Evolutionary conservation across 2,113 vertebrate species (phyloP), one percentile per base, ranked within the genome.

Genomic region (Tachysurus fulvidraco): DNA sequence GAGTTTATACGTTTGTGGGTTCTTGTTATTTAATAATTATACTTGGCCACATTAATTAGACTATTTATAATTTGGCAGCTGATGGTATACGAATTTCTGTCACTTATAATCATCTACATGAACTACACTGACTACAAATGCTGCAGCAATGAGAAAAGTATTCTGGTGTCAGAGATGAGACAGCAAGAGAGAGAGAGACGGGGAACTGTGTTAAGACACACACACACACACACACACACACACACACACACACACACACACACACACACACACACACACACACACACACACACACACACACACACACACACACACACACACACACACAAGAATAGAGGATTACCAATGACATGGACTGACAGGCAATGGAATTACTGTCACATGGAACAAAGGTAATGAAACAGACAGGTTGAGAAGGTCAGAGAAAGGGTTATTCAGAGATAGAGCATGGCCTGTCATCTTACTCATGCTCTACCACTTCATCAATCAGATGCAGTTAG

Each of bases 331-430:
- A 81, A 64, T 86, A 89, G 30, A 83, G 79, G 65, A 59, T 77
- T 85, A 87, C 59, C 50, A 80, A 50, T 89, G 77, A 84, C 76
- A 81, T 60, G 52, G 8, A 28, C 74, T 82, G 88, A 88, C 73
- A 83, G 17, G 65, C 65, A 62, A 25, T 80, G 86, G 84, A 76
- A 87, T 87, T 16, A 81, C 14, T 44, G 23, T 57, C 46, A 36
- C 36, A 57, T 44, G 3, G 52, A 71, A 54, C 50, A 69, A 59
- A 64, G 67, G 55, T 25, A 28, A 46, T 55, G 87, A 28, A 44
- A 21, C 19, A 52, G 36, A 76, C 25, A 44, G 7, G 79, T n/a
- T 85, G 0, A 44, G 77, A 78, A n/a, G 11, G 78, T 55, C 19
- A 87, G 23, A 62, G 16, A 67, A 44, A 21, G 52, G 12, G 55